Evolutionary conservation across 2,888 invertebrate species (phyloP).

Genomic region (Drosophila koepferae): DNA sequence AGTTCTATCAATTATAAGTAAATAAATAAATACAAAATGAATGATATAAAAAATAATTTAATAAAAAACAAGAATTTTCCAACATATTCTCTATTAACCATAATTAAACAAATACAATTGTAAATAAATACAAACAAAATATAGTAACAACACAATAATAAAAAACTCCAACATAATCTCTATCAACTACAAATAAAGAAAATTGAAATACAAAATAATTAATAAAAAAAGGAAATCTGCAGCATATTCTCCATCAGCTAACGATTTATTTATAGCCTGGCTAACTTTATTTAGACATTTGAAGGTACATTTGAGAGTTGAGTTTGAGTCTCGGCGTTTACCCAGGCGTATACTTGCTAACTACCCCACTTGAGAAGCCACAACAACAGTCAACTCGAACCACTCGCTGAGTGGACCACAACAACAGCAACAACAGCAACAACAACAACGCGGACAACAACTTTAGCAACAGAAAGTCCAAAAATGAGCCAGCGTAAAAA

Average conservation of each 20-base stretch:
- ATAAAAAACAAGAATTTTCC: no score
- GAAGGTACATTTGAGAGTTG: constrained; percentile 2
- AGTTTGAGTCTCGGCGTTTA: constrained; percentile 8
- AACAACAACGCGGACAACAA: not conserved
- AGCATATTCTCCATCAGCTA: not conserved
- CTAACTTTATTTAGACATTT: not conserved
- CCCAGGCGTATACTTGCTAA: constrained; percentile 12
- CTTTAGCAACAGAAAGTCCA: not conserved
- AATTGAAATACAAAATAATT: no score
- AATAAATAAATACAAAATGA: no score
- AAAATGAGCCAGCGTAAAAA: constrained; percentile 9
- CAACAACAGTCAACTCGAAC: constrained; percentile 2
- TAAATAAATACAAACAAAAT: no score
- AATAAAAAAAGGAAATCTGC: not conserved
- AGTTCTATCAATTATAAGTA: no score
- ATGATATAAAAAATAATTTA: no score
- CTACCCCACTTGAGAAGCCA: constrained; percentile 1
- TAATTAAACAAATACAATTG: no score
- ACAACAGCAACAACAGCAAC: constrained; percentile 25
- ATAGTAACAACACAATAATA: no score
- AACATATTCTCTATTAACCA: no score
- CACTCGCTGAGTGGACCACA: not conserved
- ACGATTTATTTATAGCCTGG: not conserved
- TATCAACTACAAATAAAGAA: no score
- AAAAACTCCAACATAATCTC: no score